phyloP scores from a whole-genome alignment of 2,888 invertebrate genomes.

The Yponomeuta plumbellus region DNA sequence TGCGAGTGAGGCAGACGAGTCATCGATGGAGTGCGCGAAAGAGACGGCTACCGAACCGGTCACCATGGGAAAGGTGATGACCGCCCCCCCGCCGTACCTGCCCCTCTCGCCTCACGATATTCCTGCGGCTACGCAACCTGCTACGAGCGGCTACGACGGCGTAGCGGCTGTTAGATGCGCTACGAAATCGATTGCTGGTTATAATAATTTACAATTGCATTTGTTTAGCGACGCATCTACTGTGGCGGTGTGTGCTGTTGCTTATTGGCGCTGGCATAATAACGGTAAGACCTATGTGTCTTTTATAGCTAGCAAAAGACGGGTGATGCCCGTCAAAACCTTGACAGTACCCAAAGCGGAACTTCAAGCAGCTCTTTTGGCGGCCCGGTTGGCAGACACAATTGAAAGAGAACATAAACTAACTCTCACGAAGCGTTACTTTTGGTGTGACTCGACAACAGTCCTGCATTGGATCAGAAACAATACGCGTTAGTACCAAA shows the following conservation, averaged over 20 bases:
- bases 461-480: slow-evolving; percentile 8
- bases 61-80: background rate
- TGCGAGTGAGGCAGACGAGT: background rate
- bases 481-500: slow-evolving; percentile 5
- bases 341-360: background rate
- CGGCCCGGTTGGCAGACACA: background rate
- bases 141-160: background rate
- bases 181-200: background rate
- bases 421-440: background rate
- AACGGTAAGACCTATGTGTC: background rate
- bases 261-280: background rate
- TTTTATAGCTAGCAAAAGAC: slow-evolving; percentile 5
- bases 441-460: slow-evolving; percentile 1
- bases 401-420: slow-evolving; percentile 1
- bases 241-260: too few relatives aligned
- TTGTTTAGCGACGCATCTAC: too few relatives aligned
- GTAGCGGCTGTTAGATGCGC: background rate
- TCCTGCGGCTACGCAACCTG: background rate
- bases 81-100: background rate
- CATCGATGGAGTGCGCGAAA: background rate
- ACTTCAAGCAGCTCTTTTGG: slow-evolving; percentile 6
- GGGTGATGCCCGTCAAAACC: slow-evolving; percentile 4
- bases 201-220: too few relatives aligned
- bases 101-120: background rate
- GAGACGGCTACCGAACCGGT: background rate